Conservation (phyloP, 2,888 invertebrate species). For the Eupithecia tripunctaria region DNA sequence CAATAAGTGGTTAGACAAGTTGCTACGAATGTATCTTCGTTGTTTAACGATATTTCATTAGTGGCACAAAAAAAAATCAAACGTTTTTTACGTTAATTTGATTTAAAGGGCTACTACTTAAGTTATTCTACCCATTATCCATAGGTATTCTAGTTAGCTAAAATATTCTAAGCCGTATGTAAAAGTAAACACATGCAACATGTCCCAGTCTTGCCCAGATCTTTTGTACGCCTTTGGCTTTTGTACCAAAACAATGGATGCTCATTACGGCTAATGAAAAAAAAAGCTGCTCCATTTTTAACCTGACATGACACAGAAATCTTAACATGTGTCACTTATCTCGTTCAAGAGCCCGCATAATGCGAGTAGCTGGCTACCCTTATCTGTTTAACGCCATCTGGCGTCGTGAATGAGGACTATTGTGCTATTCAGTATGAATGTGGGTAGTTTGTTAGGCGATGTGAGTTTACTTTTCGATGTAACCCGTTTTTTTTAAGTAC, state of each 20-base stretch:
- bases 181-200: neutral
- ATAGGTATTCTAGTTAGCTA: neutral
- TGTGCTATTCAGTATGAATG: slow-evolving; percentile 39
- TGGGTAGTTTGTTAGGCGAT: slow-evolving; percentile 33
- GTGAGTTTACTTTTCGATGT: slow-evolving; percentile 14
- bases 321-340: slow-evolving; percentile 51
- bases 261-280: slow-evolving; percentile 37
- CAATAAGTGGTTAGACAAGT: neutral
- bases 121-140: neutral
- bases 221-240: slow-evolving; percentile 31
- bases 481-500: neutral
- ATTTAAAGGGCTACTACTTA: neutral
- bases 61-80: neutral
- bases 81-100: too few species aligned
- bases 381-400: slow-evolving; percentile 55
- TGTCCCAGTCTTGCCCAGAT: slow-evolving; percentile 15
- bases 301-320: slow-evolving; percentile 37
- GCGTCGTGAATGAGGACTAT: slow-evolving; percentile 46
- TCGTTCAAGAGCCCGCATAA: slow-evolving; percentile 50
- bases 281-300: slow-evolving; percentile 36
- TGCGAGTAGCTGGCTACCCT: slow-evolving; percentile 40
- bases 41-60: neutral
- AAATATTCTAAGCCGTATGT: neutral
- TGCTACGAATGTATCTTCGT: neutral
- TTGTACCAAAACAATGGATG: slow-evolving; percentile 33